These are phyloP conservation scores for Melieria crassipennis DNA, from an alignment of 2,888 invertebrate genomes.

Conservation along the genomic window DNA sequence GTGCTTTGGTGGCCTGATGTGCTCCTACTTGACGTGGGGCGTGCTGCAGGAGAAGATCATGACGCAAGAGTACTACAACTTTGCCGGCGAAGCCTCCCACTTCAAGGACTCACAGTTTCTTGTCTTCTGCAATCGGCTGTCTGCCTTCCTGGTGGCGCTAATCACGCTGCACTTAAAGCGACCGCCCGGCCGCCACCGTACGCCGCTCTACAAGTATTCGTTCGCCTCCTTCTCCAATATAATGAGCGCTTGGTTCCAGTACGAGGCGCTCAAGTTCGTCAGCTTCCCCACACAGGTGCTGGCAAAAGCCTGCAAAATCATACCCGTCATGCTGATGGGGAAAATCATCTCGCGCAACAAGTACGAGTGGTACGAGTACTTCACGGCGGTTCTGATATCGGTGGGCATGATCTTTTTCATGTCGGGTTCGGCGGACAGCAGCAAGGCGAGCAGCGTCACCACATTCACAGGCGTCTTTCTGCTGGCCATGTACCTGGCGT, in stretches of 20 bases:
- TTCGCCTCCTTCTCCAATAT: slow-evolving; percentile 97
- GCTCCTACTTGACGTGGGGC: slow-evolving; percentile 95
- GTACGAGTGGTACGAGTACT: slow-evolving; percentile 91
- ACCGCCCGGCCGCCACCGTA: slow-evolving; percentile 75
- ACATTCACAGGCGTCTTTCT: slow-evolving; percentile 86
- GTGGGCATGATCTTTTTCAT: slow-evolving; percentile 94
- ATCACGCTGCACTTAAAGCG: slow-evolving; percentile 70
- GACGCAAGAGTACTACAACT: slow-evolving; percentile 82
- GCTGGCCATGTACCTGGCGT: slow-evolving; percentile 88
- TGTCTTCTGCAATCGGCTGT: slow-evolving; percentile 92
- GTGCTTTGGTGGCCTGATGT: slow-evolving; percentile 90
- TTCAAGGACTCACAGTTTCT: slow-evolving; percentile 97
- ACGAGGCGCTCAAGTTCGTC: slow-evolving; percentile 98
- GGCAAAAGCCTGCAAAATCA: slow-evolving; percentile 98
- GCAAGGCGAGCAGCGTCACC: slow-evolving; percentile 73
- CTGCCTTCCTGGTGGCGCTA: slow-evolving; percentile 81
- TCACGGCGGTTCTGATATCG: slow-evolving; percentile 89
- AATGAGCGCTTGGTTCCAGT: slow-evolving; percentile 99
- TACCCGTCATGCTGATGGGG: slow-evolving; percentile 99
- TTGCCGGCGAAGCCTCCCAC: slow-evolving; percentile 70
- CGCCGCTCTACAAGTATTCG: slow-evolving; percentile 93
- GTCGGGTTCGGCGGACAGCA: slow-evolving; percentile 77
- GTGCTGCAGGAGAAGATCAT: slow-evolving; percentile 97
- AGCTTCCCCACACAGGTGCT: slow-evolving; percentile 97
- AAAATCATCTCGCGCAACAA: slow-evolving; percentile 86